Conservation (phyloP, 64 coral and sea anemone species). For the Pocillopora verrucosa region DNA sequence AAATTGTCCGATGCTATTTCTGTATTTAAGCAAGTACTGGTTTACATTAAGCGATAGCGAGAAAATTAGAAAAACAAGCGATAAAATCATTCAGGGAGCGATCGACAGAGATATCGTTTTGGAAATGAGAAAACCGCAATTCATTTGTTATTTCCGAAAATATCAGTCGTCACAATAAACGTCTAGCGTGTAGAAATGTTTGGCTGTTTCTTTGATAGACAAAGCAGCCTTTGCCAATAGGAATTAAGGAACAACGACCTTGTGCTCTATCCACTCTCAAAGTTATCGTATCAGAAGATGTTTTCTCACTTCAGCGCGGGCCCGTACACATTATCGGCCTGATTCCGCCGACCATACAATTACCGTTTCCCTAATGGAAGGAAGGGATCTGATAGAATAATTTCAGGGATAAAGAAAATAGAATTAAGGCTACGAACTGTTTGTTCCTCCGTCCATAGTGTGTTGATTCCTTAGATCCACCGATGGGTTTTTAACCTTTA, state of each 20-base stretch:
- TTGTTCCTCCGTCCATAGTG: too few species aligned
- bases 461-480: too few species aligned
- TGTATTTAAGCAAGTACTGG: neutral
- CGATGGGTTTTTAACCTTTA: too few species aligned
- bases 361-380: too few species aligned
- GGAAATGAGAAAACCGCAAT: too few species aligned
- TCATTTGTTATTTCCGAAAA: too few species aligned
- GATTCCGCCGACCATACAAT: neutral
- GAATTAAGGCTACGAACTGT: too few species aligned
- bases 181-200: neutral
- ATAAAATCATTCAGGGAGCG: too few species aligned
- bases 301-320: neutral
- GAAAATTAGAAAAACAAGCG: neutral
- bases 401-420: too few species aligned
- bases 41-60: neutral
- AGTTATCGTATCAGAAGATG: neutral
- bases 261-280: neutral
- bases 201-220: neutral
- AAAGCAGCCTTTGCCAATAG: neutral
- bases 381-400: too few species aligned
- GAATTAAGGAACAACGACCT: neutral
- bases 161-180: too few species aligned
- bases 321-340: neutral
- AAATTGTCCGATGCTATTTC: neutral
- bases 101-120: too few species aligned